A percentile compares a stretch with the other conserved stretches of the same genome.
These are phyloP conservation scores for Pseudococcus jackbeardsleyi DNA, from an alignment of 2,888 invertebrate genomes.

Conservation along the genomic window DNA sequence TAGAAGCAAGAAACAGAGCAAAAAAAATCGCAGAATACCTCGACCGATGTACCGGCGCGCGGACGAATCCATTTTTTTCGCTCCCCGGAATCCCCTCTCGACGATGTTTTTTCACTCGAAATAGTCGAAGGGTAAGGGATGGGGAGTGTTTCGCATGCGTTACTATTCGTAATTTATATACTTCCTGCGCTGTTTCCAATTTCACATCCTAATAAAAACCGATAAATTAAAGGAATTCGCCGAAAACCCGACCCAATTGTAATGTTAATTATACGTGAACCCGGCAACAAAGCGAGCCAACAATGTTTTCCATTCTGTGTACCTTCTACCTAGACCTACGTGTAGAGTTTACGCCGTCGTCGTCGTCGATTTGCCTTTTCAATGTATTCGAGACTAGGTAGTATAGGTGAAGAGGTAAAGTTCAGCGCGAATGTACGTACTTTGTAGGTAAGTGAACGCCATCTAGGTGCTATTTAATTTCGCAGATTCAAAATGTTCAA, in stretches of 20 bases:
- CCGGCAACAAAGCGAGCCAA: neutral
- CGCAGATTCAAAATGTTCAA: too few species aligned
- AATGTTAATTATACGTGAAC: conserved; percentile 50
- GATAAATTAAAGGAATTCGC: conserved; percentile 54
- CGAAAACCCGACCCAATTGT: conserved; percentile 50
- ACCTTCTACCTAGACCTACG: neutral
- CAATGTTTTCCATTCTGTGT: neutral
- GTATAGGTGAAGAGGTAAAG: too few species aligned
- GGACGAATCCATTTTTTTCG: neutral
- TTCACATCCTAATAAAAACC: conserved; percentile 43
- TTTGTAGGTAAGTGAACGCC: too few species aligned
- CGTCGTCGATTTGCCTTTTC: neutral
- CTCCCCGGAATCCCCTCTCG: neutral
- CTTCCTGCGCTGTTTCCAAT: conserved; percentile 46
- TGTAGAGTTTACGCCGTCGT: neutral
- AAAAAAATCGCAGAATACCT: neutral
- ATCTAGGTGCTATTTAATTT: too few species aligned
- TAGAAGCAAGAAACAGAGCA: neutral
- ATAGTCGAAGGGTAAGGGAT: neutral
- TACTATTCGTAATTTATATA: conserved; percentile 32
- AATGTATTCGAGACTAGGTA: neutral
- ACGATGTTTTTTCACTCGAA: neutral
- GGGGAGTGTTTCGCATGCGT: conserved; percentile 29
- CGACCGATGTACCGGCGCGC: neutral
- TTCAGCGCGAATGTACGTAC: too few species aligned